Evolutionary conservation across 37 sponge, comb jelly and placozoan genomes (phyloP).

Genomic region (Axinella damicornis): DNA sequence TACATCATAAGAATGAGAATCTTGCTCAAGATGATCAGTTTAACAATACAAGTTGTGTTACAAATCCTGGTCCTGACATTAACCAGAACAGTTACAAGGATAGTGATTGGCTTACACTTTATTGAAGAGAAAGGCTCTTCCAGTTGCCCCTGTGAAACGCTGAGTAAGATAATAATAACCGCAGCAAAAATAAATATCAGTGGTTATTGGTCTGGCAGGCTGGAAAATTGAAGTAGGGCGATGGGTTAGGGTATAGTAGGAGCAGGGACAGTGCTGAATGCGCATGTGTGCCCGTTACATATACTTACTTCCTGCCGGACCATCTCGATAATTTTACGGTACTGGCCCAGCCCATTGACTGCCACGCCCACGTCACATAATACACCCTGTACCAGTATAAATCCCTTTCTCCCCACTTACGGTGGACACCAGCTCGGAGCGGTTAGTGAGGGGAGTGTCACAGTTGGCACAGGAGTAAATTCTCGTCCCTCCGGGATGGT

Average conservation of each 20-base stretch:
- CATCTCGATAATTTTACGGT: too few species aligned
- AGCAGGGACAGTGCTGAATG: too few species aligned
- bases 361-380: background rate
- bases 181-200: too few species aligned
- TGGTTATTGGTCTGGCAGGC: too few species aligned
- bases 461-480: slow-evolving; percentile 95
- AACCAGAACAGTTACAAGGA: background rate
- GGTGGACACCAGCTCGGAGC: slow-evolving; percentile 90
- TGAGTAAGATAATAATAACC: too few species aligned
- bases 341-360: background rate
- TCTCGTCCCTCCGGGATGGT: slow-evolving; percentile 93
- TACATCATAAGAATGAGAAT: too few species aligned
- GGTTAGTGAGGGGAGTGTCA: slow-evolving; percentile 93
- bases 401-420: slow-evolving; percentile 62
- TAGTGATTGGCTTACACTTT: slow-evolving; percentile 85
- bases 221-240: background rate
- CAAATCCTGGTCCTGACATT: too few species aligned
- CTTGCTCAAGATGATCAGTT: too few species aligned
- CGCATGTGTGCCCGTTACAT: too few species aligned
- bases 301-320: background rate
- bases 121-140: slow-evolving; percentile 97
- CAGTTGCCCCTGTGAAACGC: slow-evolving; percentile 98
- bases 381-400: too few species aligned
- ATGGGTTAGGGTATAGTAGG: too few species aligned
- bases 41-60: too few species aligned